Percentiles rank a stretch among this genome's conserved stretches.
phyloP scores from a whole-genome alignment of 2,113 vertebrate species.

The Elachura formosa region DNA sequence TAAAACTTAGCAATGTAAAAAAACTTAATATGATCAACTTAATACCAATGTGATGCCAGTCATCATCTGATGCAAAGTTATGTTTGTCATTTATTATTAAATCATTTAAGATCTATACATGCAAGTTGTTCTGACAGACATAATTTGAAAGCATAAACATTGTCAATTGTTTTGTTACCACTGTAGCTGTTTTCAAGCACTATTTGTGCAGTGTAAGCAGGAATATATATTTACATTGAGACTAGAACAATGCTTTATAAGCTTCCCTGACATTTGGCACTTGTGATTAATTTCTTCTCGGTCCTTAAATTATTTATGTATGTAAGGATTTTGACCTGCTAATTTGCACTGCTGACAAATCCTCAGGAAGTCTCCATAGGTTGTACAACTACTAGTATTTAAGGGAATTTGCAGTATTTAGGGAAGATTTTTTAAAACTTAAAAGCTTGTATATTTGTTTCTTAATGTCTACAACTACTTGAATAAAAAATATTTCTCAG shows the following conservation, averaged over 20 bases:
- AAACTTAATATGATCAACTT: too few relatives aligned
- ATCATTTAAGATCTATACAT: neutral
- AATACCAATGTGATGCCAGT: neutral
- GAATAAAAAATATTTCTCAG: neutral
- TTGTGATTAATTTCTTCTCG: neutral
- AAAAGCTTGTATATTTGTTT: neutral
- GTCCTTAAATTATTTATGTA: neutral
- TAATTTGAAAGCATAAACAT: conserved; percentile 16
- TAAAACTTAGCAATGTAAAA: neutral
- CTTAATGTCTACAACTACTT: neutral
- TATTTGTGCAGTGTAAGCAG: neutral
- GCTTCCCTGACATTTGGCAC: neutral
- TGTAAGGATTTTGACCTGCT: neutral
- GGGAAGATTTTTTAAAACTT: neutral
- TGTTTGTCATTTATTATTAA: neutral
- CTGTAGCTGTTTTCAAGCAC: neutral
- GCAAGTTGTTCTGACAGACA: conserved; percentile 7
- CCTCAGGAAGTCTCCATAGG: neutral
- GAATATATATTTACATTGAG: neutral
- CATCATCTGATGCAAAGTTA: neutral
- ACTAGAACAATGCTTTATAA: neutral
- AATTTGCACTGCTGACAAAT: neutral
- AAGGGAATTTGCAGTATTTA: neutral
- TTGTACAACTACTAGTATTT: neutral
- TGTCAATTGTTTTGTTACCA: neutral